Conservation (phyloP, 2,797 vertebrate genomes). For the Pseudochaenichthys georgianus region DNA sequence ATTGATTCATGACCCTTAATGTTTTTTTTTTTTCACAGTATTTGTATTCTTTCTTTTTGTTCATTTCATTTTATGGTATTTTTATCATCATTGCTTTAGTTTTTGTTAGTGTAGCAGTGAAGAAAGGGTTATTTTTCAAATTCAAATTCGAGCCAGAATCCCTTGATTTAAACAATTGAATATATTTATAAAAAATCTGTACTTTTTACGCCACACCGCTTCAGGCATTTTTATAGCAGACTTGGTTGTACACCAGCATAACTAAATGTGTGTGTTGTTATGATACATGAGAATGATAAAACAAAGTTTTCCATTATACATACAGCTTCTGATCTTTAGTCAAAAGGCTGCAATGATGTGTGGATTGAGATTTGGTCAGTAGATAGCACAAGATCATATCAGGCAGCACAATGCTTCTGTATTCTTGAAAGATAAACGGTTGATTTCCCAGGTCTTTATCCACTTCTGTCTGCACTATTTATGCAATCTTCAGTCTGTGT, state of each 20-base stretch:
- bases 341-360: neutral
- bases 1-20: constrained; percentile 45
- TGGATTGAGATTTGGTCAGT: constrained; percentile 40
- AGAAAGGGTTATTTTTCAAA: neutral
- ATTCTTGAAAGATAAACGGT: constrained; percentile 61
- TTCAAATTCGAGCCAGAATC: neutral
- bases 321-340: neutral
- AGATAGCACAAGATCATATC: constrained; percentile 57
- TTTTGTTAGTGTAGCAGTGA: neutral
- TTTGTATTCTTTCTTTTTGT: constrained; percentile 21
- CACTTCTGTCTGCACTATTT: constrained; percentile 54
- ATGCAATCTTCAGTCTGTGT: constrained; percentile 46
- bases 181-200: neutral
- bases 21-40: constrained; percentile 2
- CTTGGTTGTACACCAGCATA: neutral
- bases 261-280: neutral
- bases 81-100: no score
- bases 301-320: neutral
- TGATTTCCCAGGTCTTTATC: constrained; percentile 55
- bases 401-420: constrained; percentile 39
- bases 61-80: no score
- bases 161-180: constrained; percentile 2
- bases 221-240: neutral
- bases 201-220: neutral
- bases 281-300: neutral